Conservation (phyloP, 1,140 invertebrate genomes). For the Drosophila persimilis region DNA sequence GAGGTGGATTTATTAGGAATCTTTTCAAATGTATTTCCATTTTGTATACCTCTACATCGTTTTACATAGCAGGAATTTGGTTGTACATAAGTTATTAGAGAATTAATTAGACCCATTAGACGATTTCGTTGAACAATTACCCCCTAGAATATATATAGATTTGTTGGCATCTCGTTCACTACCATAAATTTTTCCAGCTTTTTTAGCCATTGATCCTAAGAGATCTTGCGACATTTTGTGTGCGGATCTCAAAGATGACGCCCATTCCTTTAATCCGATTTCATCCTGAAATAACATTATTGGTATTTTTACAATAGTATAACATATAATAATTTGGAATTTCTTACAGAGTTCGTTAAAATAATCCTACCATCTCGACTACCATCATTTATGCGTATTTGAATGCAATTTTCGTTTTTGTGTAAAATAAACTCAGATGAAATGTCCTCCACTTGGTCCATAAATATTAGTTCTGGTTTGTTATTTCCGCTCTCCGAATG, state of each 20-base stretch:
- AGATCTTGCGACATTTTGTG: constrained; percentile 97
- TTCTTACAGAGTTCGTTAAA: constrained; percentile 94
- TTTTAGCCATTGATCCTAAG: constrained; percentile 96
- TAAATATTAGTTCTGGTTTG: constrained; percentile 97
- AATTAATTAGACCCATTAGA: constrained; percentile 80
- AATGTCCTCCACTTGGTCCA: constrained; percentile 96
- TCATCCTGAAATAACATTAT: constrained; percentile 89
- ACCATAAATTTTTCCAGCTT: constrained; percentile 98
- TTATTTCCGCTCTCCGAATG: constrained; percentile 94
- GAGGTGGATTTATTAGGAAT: constrained; percentile 28
- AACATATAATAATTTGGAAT: not conserved
- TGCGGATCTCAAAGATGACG: constrained; percentile 93
- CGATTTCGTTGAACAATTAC: constrained; percentile 73
- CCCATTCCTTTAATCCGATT: constrained; percentile 98
- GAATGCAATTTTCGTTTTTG: constrained; percentile 97
- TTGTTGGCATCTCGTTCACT: constrained; percentile 85
- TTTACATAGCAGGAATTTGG: constrained; percentile 55
- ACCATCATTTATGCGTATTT: constrained; percentile 88
- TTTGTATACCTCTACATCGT: constrained; percentile 14
- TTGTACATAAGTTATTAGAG: constrained; percentile 40
- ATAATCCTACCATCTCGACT: constrained; percentile 95
- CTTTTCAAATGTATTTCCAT: constrained; percentile 5
- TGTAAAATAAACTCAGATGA: constrained; percentile 92
- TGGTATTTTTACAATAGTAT: not conserved
- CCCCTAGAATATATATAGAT: constrained; percentile 77